Percentiles rank a stretch among this genome's conserved stretches.
Conservation (phyloP, 2,888 invertebrate genomes). For the Spilarctia lutea region DNA sequence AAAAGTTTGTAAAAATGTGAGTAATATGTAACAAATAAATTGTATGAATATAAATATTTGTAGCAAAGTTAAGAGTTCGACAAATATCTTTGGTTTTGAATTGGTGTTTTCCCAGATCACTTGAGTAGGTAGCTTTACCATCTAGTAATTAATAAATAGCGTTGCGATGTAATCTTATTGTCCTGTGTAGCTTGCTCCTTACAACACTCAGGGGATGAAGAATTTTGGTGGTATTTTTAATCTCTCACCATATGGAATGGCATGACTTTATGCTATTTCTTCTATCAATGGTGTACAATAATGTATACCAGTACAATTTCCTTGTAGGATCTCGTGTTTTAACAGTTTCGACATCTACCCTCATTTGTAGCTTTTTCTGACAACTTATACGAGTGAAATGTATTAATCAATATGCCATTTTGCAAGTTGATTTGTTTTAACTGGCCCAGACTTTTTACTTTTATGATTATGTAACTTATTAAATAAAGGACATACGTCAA, state of each 20-base stretch:
- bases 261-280: background rate
- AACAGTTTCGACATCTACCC: background rate
- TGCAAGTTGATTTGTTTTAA: background rate
- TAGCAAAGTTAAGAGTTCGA: background rate
- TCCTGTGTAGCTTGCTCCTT: background rate
- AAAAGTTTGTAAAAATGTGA: background rate
- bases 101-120: background rate
- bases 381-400: background rate
- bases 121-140: background rate
- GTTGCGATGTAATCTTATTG: background rate
- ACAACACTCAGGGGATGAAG: no score
- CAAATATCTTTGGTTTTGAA: no score
- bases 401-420: background rate
- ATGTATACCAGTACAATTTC: background rate
- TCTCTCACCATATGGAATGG: no score
- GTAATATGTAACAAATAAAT: background rate
- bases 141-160: background rate
- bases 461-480: background rate
- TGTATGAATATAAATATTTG: background rate
- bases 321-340: background rate
- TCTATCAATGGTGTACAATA: background rate
- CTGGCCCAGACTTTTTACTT: background rate
- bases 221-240: no score
- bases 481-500: background rate
- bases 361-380: background rate